A percentile compares a stretch with the other conserved stretches of the same genome.
These are phyloP conservation scores for Crambe crambe DNA, from an alignment of 37 sponge, comb jelly and placozoan species.

Conservation along the genomic window DNA sequence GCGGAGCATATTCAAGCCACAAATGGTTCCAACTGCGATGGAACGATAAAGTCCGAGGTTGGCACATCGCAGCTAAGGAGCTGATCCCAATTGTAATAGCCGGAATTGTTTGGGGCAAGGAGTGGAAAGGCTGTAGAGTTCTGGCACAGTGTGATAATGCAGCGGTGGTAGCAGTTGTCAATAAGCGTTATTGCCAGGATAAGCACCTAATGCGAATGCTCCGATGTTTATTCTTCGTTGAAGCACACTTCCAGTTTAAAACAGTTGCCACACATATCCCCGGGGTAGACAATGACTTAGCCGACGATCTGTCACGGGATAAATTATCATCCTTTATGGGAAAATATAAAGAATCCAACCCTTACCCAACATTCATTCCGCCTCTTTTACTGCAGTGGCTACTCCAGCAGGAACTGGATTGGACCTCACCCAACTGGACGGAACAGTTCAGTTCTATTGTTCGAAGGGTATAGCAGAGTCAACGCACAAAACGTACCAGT, in stretches of 20 bases:
- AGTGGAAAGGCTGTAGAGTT: background rate
- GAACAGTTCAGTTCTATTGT: constrained; percentile 37
- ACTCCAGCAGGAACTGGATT: constrained; percentile 33
- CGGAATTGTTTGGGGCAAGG: constrained; percentile 20
- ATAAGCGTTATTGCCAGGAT: constrained; percentile 1
- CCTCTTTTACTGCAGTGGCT: constrained; percentile 10
- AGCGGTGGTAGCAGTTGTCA: constrained; percentile 33
- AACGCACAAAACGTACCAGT: constrained; percentile 43
- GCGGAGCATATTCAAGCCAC: constrained; percentile 25
- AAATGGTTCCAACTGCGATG: constrained; percentile 51
- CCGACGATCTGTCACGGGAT: constrained; percentile 62
- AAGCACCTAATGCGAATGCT: constrained; percentile 21
- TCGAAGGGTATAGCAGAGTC: constrained; percentile 50
- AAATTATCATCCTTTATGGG: background rate
- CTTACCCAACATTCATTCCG: background rate
- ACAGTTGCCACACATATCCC: constrained; percentile 11
- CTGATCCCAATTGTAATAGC: constrained; percentile 47
- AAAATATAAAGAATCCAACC: constrained; percentile 3
- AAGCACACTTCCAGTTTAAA: constrained; percentile 23
- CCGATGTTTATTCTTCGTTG: constrained; percentile 36
- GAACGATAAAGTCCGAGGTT: background rate
- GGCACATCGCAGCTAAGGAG: constrained; percentile 51
- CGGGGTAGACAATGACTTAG: constrained; percentile 10
- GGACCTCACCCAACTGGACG: constrained; percentile 59
- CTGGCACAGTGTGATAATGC: constrained; percentile 21